Evolutionary conservation across 2,113 vertebrate species (phyloP), one percentile per base, ranked within the genome.

Genomic region (Tauraco erythrolophus): DNA sequence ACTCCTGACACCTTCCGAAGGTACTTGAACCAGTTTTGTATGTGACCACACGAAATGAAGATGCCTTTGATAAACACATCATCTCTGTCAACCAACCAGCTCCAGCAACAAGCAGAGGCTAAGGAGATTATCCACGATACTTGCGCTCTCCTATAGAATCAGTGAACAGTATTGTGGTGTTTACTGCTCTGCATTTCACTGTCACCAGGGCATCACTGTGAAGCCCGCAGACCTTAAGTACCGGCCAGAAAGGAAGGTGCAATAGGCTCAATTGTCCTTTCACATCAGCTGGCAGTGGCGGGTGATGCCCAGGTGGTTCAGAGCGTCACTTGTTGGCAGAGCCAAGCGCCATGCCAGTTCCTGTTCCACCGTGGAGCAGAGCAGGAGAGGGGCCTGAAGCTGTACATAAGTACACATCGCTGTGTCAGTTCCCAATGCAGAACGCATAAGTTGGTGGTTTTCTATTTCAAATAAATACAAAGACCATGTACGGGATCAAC

Each of bases 301-400:
- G 39, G n/a, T 0, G 2, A 48, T 2, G 10, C 27, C 30, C 33
- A 11, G 50, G 35, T 21, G 13, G 54, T 14, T 56, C 8, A 43
- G 75, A 58, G 91, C 56, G 31, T 39, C 39, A 25, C 23, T 6
- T 4, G 10, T 1, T 0, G 2, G 65, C 56, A 77, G 35, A 77
- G 64, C 27, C 2, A 8, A 53, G 46, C 0, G 7, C 56, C 0
- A 0, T 9, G 57, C 48, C 10, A 1, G 24, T 0, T 45, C 50
- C 68, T 37, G 30, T 13, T 60, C 51, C n/a, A 35, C 0, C 1
- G 0, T 2, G 1, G 25, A 58, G 64, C 1, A 0, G 11, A 16
- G 51, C 25, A 89, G 43, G 31, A 2, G 2, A 60, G 30, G 0
- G 0, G 61, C 65, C 60, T 48, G 43, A 68, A 75, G 46, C 27